These are phyloP conservation scores for Chelon auratus DNA, from an alignment of 2,797 vertebrate genomes.

Conservation along the genomic window DNA sequence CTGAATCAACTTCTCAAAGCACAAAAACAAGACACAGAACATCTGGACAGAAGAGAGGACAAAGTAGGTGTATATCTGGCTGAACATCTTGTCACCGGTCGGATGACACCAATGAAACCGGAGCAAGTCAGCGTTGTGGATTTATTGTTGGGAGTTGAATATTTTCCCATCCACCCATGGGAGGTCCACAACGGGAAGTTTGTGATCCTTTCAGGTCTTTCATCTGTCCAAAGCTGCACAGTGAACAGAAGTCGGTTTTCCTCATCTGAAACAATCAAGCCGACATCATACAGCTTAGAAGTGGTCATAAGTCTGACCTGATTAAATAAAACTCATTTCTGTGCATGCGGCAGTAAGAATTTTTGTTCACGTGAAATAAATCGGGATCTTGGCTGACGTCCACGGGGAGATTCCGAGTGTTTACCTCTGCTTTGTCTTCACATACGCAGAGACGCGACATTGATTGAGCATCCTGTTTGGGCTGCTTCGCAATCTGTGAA, in stretches of 20 bases:
- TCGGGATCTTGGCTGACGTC: slow-evolving; percentile 8
- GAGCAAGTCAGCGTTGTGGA: slow-evolving; percentile 32
- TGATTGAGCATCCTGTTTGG: slow-evolving; percentile 48
- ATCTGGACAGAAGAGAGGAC: slow-evolving; percentile 51
- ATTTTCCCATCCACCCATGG: slow-evolving; percentile 29
- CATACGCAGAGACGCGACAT: slow-evolving; percentile 20
- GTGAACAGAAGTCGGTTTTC: slow-evolving; percentile 7
- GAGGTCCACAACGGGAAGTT: slow-evolving; percentile 53
- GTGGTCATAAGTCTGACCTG: neutral
- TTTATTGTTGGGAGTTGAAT: slow-evolving; percentile 26
- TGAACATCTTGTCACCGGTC: slow-evolving; percentile 54
- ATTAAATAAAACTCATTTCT: neutral
- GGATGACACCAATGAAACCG: slow-evolving; percentile 34
- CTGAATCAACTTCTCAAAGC: slow-evolving; percentile 20
- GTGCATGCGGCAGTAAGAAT: slow-evolving; percentile 1
- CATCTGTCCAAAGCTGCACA: slow-evolving; percentile 14
- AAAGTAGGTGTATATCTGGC: slow-evolving; percentile 36
- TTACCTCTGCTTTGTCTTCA: slow-evolving; percentile 29
- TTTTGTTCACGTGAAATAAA: slow-evolving; percentile 21
- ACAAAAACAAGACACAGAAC: slow-evolving; percentile 31
- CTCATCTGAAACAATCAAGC: slow-evolving; percentile 18
- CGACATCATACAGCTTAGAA: neutral
- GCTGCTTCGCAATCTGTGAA: slow-evolving; percentile 37
- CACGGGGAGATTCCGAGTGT: slow-evolving; percentile 10
- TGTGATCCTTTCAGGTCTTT: slow-evolving; percentile 34